These are phyloP conservation scores for Anthopleura xanthogrammica DNA, from an alignment of 92 coral and sea anemone genomes.

Conservation along the genomic window DNA sequence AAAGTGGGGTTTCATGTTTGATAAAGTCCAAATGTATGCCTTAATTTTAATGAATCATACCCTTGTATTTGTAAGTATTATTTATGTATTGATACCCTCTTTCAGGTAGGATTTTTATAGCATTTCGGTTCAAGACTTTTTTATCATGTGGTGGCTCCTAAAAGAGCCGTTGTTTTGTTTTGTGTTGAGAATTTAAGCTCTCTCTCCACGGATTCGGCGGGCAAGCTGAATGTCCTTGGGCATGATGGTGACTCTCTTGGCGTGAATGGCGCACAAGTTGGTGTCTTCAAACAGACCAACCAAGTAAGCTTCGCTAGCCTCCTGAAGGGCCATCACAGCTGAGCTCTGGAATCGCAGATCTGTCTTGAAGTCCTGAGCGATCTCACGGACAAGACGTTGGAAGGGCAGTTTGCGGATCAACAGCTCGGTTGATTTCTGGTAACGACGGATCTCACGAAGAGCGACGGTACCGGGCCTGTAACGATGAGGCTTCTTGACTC, in stretches of 20 bases:
- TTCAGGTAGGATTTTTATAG: not conserved
- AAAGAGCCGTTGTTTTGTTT: conserved; percentile 28
- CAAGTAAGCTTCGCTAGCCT: conserved; percentile 98
- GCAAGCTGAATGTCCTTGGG: conserved; percentile 99
- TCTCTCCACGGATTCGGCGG: conserved; percentile 98
- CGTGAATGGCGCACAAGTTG: conserved; percentile 99
- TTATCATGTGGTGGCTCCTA: conserved; percentile 28
- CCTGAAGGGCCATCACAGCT: conserved; percentile 99
- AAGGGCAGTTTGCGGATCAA: conserved; percentile 85
- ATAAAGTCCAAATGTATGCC: too few species aligned
- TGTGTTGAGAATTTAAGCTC: conserved; percentile 27
- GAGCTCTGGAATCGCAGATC: conserved; percentile 99
- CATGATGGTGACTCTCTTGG: conserved; percentile 99
- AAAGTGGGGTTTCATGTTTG: too few species aligned
- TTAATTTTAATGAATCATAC: too few species aligned
- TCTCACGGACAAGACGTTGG: conserved; percentile 82
- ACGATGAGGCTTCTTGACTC: conserved; percentile 82
- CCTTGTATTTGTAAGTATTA: too few species aligned
- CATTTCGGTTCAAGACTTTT: conserved; percentile 12
- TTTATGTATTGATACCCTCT: too few species aligned
- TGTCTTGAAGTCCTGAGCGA: conserved; percentile 82
- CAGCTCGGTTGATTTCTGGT: conserved; percentile 81
- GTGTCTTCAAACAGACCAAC: conserved; percentile 99
- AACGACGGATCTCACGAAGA: conserved; percentile 87
- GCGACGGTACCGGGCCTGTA: conserved; percentile 86